Evolutionary conservation across 2,888 invertebrate genomes (phyloP).

Genomic region (Dasysyrphus albostriatus): DNA sequence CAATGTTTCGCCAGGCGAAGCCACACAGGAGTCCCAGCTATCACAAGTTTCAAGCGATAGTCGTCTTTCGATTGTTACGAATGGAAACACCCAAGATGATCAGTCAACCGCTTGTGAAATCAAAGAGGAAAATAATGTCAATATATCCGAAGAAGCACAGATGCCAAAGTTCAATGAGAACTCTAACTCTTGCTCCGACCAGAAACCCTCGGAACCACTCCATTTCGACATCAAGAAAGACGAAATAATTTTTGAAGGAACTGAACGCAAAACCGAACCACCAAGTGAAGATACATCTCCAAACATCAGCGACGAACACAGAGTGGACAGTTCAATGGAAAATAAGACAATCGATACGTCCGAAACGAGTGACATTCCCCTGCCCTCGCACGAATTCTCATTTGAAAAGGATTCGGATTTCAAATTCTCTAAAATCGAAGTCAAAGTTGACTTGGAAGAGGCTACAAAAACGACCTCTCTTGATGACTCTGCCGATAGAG

Average conservation of each 20-base stretch:
- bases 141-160: constrained; percentile 83
- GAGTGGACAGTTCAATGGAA: constrained; percentile 41
- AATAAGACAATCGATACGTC: constrained; percentile 47
- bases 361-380: constrained; percentile 47
- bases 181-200: constrained; percentile 76
- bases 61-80: constrained; percentile 85
- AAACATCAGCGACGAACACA: constrained; percentile 55
- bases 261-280: constrained; percentile 61
- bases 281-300: constrained; percentile 59
- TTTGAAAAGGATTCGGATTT: constrained; percentile 65
- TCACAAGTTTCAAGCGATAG: constrained; percentile 88
- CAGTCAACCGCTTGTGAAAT: constrained; percentile 52
- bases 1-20: constrained; percentile 84
- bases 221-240: constrained; percentile 83
- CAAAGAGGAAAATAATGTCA: constrained; percentile 82
- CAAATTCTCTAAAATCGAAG: constrained; percentile 65
- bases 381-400: constrained; percentile 56
- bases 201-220: constrained; percentile 74
- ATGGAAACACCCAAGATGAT: constrained; percentile 83
- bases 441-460: constrained; percentile 59
- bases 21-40: constrained; percentile 86
- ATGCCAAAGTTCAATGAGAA: constrained; percentile 83
- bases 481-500: constrained; percentile 63
- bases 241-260: constrained; percentile 83
- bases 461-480: constrained; percentile 56